Evolutionary conservation across 2,797 vertebrate species (phyloP), one percentile per base, ranked within the genome.

Genomic region (Lagodon rhomboides): DNA sequence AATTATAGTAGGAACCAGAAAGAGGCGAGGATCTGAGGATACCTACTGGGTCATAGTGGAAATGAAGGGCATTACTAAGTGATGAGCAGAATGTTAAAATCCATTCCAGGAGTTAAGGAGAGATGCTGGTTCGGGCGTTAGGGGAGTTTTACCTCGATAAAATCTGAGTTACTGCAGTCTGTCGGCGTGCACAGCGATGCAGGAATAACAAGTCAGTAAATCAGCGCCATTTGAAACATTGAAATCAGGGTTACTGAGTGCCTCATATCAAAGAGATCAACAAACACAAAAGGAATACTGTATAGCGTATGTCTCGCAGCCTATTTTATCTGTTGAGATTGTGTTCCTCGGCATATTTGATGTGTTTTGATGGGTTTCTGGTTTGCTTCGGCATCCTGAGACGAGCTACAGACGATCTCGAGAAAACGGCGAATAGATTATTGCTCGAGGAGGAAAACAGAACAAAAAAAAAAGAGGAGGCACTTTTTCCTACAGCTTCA

Each of bases 11-110:
- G 20, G 71, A 66, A 59, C 2, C 61, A 76, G 44, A 68, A 50
- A 49, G 38, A 78, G 27, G 46, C 3, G 44, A 80, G 50, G 51
- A 81, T 87, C 61, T 76, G 67, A 74, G 55, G 63, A 67, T 80
- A 68, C 43, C 68, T 59, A 30, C 46, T 68, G 69, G 73, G 75
- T 83, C 77, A 83, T 50, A 65, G 80, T 83, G 69, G 69, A 79
- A 83, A 74, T 27, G 25, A 79, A 68, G 66, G 54, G 64, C 54
- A 85, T 60, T 65, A 60, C 6, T 60, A 85, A 83, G 61, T 66
- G 38, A 77, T 61, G 46, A 73, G 71, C 12, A 23, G 82, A 84
- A 84, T 89, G 80, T 86, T 84, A 87, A 87, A 83, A 79, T 51
- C 23, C 4, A 30, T 59, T 65, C 17, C 34, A 51, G 61, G 65